Evolutionary conservation across 2,888 invertebrate genomes (phyloP).

Genomic region (Hyles lineata): DNA sequence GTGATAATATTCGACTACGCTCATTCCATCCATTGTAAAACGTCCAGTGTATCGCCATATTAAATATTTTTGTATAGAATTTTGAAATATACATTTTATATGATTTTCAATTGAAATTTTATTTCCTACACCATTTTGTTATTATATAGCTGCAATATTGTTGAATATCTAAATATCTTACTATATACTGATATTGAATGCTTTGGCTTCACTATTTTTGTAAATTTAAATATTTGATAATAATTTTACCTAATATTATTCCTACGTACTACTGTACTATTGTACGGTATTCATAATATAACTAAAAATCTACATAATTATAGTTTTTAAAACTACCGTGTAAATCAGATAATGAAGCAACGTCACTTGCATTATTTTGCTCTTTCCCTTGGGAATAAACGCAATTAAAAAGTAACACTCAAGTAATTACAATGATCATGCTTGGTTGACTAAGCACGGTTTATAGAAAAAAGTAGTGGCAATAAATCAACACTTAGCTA

Average conservation of each 20-base stretch:
- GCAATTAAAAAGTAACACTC: too few species aligned
- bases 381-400: too few species aligned
- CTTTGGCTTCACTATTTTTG: too few species aligned
- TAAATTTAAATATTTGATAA: too few species aligned
- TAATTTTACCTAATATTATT: too few species aligned
- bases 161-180: too few species aligned
- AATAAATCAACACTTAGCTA: not conserved
- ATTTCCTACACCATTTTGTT: not conserved
- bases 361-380: too few species aligned
- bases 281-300: not conserved
- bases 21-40: constrained; percentile 66
- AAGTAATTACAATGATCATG: too few species aligned
- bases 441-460: too few species aligned
- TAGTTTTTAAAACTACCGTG: not conserved
- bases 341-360: too few species aligned
- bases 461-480: not conserved
- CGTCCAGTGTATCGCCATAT: constrained; percentile 69
- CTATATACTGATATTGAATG: too few species aligned
- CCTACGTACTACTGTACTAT: too few species aligned
- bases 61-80: constrained; percentile 62
- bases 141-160: not conserved
- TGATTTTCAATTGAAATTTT: constrained; percentile 40
- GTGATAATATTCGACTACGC: constrained; percentile 50
- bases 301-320: not conserved
- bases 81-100: constrained; percentile 56